These are phyloP conservation scores for Solea senegalensis DNA, from an alignment of 2,113 vertebrate genomes.

Conservation along the genomic window DNA sequence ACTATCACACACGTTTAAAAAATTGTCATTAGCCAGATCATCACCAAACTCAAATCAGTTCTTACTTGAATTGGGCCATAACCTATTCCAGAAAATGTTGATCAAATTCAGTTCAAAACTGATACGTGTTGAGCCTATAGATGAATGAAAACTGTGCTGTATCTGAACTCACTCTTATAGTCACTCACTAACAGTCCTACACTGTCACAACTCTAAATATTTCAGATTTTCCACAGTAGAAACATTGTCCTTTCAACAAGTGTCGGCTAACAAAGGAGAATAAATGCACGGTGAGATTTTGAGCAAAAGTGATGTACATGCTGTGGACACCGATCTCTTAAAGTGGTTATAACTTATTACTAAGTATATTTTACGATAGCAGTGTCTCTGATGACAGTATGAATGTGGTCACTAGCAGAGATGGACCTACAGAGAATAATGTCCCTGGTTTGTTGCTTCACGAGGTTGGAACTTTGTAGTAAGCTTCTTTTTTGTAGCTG, in stretches of 20 bases:
- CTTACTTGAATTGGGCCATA: no score
- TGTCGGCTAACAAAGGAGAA: background rate
- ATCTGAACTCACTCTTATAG: no score
- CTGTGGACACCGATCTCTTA: background rate
- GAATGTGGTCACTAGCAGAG: background rate
- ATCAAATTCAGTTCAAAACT: no score
- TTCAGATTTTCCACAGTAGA: background rate
- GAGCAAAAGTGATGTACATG: background rate
- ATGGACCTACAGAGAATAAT: background rate
- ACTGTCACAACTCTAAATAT: background rate
- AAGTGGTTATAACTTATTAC: background rate
- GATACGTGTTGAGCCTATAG: no score
- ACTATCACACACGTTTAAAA: no score
- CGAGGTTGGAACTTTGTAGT: no score
- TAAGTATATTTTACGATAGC: background rate
- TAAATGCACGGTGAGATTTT: background rate
- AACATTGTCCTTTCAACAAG: background rate
- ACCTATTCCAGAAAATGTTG: no score
- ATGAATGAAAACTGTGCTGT: no score
- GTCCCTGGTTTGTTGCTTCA: background rate
- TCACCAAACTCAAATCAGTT: no score
- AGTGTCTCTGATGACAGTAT: background rate
- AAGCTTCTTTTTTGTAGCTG: no score
- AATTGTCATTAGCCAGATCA: no score
- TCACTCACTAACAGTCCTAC: no score